Base-by-base conservation (phyloP, 1,140 invertebrate genomes). In the Portunus trituberculatus region DNA sequence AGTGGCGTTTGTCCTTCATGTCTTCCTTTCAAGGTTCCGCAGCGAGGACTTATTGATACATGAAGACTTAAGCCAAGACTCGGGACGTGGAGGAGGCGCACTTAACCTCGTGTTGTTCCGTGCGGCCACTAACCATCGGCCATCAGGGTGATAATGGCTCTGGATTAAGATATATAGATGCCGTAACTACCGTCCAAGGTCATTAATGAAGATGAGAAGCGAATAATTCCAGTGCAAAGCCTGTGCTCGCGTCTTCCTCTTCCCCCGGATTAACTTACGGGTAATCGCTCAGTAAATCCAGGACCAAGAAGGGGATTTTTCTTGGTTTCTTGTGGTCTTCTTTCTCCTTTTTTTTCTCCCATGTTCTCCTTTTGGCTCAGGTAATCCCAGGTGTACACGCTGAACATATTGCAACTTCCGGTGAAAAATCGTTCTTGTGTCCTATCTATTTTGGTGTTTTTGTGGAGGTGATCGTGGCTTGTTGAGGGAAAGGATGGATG, bases 291-390 rank as follows among this genome's bases (percentile, higher is more conserved):
- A 76, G 67, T 25, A n/a, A 76, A 76, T n/a, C 67, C 67, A 8
- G 67, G 12, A n/a, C n/a, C 12, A 59, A 76, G 67, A 12, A n/a
- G 1, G 12, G 16, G 67, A 76, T 76, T 76, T 76, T n/a, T 1
- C 1, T 76, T n/a, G 1, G 6, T 25, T 76, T n/a, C 20, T 25
- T 76, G 20, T 76, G 20, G 20, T 76, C n/a, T 76, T 76, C n/a
- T 2, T 76, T 76, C n/a, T 76, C n/a, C n/a, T 12, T n/a, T 76
- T 76, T 76, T 76, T 76, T 76, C n/a, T 76, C n/a, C 25, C 20
- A n/a, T 52, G 20, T 25, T 91, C 46, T 91, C 52, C 48, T 46
- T 91, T 25, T 45, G 31, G 29, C 89, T 91, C 32, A 89, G 25
- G 25, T 89, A 76, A 76, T 76, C 67, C n/a, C 67, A 76, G 67